phyloP scores from a whole-genome alignment of 2,888 invertebrate genomes.

The Clunio marinus region DNA sequence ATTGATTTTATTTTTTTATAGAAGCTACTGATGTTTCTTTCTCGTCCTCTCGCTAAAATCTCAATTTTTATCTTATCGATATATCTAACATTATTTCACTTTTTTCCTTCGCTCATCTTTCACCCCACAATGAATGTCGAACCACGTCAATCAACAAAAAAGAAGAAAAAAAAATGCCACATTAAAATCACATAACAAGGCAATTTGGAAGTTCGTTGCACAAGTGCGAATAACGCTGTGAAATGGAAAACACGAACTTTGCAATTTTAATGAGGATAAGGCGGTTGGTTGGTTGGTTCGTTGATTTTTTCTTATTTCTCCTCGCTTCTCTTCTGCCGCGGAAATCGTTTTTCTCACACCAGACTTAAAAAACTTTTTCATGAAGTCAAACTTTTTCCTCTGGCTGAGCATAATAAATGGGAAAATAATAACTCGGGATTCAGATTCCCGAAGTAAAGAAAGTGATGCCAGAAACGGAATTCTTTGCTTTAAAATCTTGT shows the following conservation, averaged over 20 bases:
- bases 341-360: not conserved
- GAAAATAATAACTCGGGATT: constrained; percentile 24
- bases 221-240: not conserved
- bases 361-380: not conserved
- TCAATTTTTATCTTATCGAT: constrained; percentile 2
- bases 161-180: constrained; percentile 20
- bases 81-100: not conserved
- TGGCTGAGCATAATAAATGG: constrained; percentile 15
- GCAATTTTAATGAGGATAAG: constrained; percentile 26
- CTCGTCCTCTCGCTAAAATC: not conserved
- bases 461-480: not conserved
- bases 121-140: not conserved
- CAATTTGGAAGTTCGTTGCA: constrained; percentile 16
- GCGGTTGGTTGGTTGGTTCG: not conserved
- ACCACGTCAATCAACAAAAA: constrained; percentile 24
- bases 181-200: constrained; percentile 29
- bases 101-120: not conserved
- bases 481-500: too few species aligned
- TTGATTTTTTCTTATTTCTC: not conserved
- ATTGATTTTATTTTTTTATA: constrained; percentile 3
- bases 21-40: not conserved
- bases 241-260: not conserved
- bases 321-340: not conserved
- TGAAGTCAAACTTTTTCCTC: constrained; percentile 7
- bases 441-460: not conserved